phyloP scores from a whole-genome alignment of 1,140 invertebrate species.

The Drosophila kikkawai region DNA sequence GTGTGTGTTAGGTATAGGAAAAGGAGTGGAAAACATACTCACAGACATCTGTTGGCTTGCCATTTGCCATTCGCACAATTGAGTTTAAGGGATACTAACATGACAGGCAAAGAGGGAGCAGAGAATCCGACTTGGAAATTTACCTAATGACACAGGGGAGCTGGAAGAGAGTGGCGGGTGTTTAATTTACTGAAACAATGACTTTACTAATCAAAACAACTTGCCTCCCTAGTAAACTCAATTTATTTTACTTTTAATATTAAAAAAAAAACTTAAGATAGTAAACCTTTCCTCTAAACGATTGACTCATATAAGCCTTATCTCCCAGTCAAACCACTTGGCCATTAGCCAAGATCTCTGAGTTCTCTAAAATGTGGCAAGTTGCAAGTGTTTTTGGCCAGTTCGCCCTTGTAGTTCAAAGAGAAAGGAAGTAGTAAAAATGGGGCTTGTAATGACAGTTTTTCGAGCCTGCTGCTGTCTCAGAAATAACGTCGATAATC shows the following conservation, averaged over 20 bases:
- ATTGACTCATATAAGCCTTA: not conserved
- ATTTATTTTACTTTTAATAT: not conserved
- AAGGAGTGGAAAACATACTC: constrained; percentile 5
- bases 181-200: constrained; percentile 11
- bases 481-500: not conserved
- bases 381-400: not conserved
- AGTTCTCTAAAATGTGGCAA: not conserved
- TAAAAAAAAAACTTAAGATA: not conserved
- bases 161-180: not conserved
- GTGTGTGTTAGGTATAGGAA: constrained; percentile 6
- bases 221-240: not conserved
- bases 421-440: not conserved
- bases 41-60: constrained; percentile 33
- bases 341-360: not conserved
- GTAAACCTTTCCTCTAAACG: constrained; percentile 5
- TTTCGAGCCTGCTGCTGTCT: constrained; percentile 3
- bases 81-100: constrained; percentile 24
- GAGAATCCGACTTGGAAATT: constrained; percentile 5
- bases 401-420: not conserved
- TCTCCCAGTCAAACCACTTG: constrained; percentile 9
- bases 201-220: constrained; percentile 5
- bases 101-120: not conserved
- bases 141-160: constrained; percentile 9
- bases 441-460: constrained; percentile 6
- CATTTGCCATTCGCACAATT: constrained; percentile 42